These are phyloP conservation scores for Pachycephus smyrnensis DNA, from an alignment of 2,888 invertebrate genomes.

Conservation along the genomic window DNA sequence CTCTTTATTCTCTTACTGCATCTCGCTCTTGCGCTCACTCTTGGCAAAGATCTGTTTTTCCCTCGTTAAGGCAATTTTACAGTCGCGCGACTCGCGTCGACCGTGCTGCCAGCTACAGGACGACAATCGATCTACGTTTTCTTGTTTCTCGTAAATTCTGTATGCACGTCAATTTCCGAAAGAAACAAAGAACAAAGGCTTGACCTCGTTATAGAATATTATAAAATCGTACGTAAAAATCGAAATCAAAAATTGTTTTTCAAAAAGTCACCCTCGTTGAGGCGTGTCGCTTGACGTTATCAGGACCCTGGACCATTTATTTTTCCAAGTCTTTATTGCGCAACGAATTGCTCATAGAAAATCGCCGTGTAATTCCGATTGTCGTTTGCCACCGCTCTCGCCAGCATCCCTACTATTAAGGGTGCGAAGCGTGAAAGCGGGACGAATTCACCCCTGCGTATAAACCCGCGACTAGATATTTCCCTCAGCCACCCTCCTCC, in stretches of 20 bases:
- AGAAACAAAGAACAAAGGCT: not conserved
- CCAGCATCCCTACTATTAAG: slow-evolving; percentile 13
- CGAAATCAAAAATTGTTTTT: not conserved
- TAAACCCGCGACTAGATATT: not conserved
- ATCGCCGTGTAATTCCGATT: slow-evolving; percentile 49
- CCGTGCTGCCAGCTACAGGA: not conserved
- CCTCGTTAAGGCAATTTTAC: not conserved
- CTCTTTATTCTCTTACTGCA: not conserved
- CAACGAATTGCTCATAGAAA: slow-evolving; percentile 33
- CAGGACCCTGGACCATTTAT: slow-evolving; percentile 32
- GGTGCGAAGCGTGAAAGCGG: slow-evolving; percentile 28
- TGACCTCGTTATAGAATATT: not conserved
- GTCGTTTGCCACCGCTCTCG: slow-evolving; percentile 19
- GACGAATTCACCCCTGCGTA: slow-evolving; percentile 36
- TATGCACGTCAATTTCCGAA: not conserved
- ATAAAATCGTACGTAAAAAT: not conserved
- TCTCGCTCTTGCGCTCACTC: not conserved
- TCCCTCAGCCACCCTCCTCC: not conserved
- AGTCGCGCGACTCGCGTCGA: not conserved
- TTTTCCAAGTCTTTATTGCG: slow-evolving; percentile 19
- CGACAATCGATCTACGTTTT: not conserved
- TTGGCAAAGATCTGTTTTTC: not conserved
- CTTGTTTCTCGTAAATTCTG: not conserved
- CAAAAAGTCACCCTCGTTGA: slow-evolving; percentile 20
- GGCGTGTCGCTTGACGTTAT: slow-evolving; percentile 17